Evolutionary conservation across 2,797 vertebrate genomes (phyloP), one percentile per base, ranked within the genome.

Genomic region (Enteromius trimaculatus): DNA sequence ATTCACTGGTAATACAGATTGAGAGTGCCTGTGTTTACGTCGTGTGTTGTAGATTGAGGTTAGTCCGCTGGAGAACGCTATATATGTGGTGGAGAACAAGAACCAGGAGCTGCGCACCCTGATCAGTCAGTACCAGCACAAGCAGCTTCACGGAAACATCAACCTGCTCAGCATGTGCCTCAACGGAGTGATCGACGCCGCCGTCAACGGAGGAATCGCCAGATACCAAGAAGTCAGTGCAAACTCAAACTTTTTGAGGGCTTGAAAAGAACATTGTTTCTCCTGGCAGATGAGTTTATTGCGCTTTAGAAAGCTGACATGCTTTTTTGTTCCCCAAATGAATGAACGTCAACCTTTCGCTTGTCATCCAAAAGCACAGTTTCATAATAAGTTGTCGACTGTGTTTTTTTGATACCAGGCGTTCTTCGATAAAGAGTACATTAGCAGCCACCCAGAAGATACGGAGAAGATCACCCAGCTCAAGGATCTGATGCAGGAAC

Each of bases 151-250:
- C 1, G 95, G 97, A 85, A 99, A 99, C 94, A 96, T 99, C 91
- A 99, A 98, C 93, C 95, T 98, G 21, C 98, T 99, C 92, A 99
- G 98, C 93, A 99, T 99, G 98, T 98, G 97, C 89, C 96, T 99
- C 89, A 99, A 99, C 0, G 98, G 98, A 64, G 98, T 99, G 91
- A 99, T 99, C 31, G 98, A 99, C 55, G 98, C 98, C 0, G 98
- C 98, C 0, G 98, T 99, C 80, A 99, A 99, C 0, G 98, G 98
- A 53, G 98, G 98, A 89, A 97, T 99, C 29, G 97, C 97, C 1
- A 95, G 98, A 87, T 99, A 99, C 93, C 98, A 99, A 92, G 98
- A 99, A 97, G 98, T 99, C 81, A 85, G 81, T 75, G 68, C 17
- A 51, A 34, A 55, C 2, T 11, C 23, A 4, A 19, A 62, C 8